Evolutionary conservation across 2,113 vertebrate species (phyloP).

Genomic region (Leptocoma aspasia): DNA sequence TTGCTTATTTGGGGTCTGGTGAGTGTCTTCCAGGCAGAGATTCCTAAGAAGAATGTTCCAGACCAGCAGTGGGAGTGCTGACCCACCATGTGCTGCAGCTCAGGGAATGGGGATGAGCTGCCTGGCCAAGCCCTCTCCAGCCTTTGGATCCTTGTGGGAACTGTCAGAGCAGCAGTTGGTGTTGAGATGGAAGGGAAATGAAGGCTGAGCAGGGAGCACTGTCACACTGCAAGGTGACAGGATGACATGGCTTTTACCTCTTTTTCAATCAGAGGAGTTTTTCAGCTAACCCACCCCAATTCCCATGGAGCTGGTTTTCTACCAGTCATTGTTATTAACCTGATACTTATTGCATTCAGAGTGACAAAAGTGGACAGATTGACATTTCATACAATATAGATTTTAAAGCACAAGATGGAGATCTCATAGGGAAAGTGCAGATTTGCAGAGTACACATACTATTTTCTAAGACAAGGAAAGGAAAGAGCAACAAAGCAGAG

Average conservation of each 20-base stretch:
- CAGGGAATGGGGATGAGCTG: not conserved
- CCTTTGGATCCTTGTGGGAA: not conserved
- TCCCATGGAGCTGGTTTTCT: not conserved
- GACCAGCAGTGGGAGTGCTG: not conserved
- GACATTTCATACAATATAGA: not conserved
- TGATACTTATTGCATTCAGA: not conserved
- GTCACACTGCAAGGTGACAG: not conserved
- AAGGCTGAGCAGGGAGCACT: not conserved
- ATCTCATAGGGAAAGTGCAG: not conserved
- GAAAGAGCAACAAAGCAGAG: not conserved
- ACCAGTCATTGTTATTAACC: not conserved
- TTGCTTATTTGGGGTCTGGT: not conserved
- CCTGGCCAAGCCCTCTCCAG: slow-evolving; percentile 5
- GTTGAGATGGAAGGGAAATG: not conserved
- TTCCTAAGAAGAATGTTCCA: not conserved
- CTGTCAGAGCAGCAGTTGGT: not conserved
- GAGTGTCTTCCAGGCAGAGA: not conserved
- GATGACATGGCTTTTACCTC: not conserved
- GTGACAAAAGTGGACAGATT: not conserved
- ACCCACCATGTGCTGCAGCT: not conserved
- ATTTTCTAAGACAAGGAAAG: not conserved
- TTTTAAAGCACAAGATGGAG: not conserved
- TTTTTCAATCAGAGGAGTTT: not conserved
- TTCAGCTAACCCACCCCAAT: not conserved
- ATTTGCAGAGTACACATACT: not conserved